phyloP scores from a whole-genome alignment of 2,888 invertebrate species.

The Hypomecis atomaria region DNA sequence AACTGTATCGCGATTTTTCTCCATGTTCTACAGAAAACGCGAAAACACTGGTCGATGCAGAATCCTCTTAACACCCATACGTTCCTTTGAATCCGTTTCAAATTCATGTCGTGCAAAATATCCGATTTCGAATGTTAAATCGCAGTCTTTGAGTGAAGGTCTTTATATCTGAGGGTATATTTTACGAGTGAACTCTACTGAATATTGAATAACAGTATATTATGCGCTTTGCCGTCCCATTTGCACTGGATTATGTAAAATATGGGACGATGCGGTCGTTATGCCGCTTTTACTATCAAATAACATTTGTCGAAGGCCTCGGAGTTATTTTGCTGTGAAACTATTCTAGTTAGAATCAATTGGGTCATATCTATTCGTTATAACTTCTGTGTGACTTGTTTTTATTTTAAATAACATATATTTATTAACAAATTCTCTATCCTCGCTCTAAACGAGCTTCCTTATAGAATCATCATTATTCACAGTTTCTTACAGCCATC shows the following conservation, averaged over 20 bases:
- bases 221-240: slow-evolving; percentile 49
- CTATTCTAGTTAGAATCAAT: slow-evolving; percentile 3
- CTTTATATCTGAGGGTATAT: slow-evolving; percentile 33
- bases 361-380: no score
- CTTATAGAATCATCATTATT: no score
- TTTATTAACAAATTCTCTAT: no score
- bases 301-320: slow-evolving; percentile 25
- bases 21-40: no score
- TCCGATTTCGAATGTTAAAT: slow-evolving; percentile 14
- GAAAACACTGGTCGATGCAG: no score
- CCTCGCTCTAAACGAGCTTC: no score
- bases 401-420: no score
- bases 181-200: slow-evolving; percentile 42
- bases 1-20: no score
- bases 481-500: no score
- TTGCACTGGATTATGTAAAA: slow-evolving; percentile 53
- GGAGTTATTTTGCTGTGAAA: slow-evolving; percentile 15
- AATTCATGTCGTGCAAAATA: slow-evolving; percentile 16
- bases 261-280: slow-evolving; percentile 39
- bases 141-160: slow-evolving; percentile 19
- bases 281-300: slow-evolving; percentile 30
- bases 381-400: no score
- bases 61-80: slow-evolving; percentile 3
- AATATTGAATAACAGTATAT: slow-evolving; percentile 51
- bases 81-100: neutral